Base-by-base conservation (phyloP, 2,888 invertebrate genomes). In the Epistrophe grossulariae region DNA sequence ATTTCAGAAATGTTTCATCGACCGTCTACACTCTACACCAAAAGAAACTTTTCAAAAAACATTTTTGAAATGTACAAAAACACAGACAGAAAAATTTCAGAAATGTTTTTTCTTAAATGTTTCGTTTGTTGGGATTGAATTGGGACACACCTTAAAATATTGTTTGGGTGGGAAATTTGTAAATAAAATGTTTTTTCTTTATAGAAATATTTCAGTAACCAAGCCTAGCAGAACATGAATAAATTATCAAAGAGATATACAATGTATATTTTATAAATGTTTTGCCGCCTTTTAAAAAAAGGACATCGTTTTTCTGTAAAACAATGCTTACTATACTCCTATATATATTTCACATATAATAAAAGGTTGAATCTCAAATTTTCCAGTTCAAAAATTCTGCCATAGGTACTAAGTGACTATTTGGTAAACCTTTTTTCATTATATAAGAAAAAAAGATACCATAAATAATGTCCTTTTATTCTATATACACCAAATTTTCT, bases 391-490 rank as follows among this genome's bases (percentile, higher is more conserved):
- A 43, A n/a, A 1, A n/a, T 43, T 43, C n/a, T 45, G 5, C 45
- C 15, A 31, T 31, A 31, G 4, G 7, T n/a, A 13, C 2, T 19
- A 57, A 10, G 31, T 57, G 55, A 15, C 35, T 13, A 60, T 13
- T 60, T 60, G 38, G 38, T 8, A 15, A 59, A 59, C 35, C 59
- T 11, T 59, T 59, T 35, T 35, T 17, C 11, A 59, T 35, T 35
- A 35, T 9, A 28, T 35, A 35, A 35, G n/a, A n/a, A 35, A 28
- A 28, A 50, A 50, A 31, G 4, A 35, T 59, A 35, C 35, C 17
- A 38, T 59, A 59, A 59, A 59, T 17, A 38, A 59, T 59, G 35
- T 38, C 59, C 59, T 35, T 59, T 11, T 35, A 35, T 59, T 59
- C 17, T 35, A n/a, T n/a, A n/a, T n/a, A n/a, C 57, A 35, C 24